Evolutionary conservation across 2,888 invertebrate species (phyloP).

Genomic region (Allolobophora icterica): DNA sequence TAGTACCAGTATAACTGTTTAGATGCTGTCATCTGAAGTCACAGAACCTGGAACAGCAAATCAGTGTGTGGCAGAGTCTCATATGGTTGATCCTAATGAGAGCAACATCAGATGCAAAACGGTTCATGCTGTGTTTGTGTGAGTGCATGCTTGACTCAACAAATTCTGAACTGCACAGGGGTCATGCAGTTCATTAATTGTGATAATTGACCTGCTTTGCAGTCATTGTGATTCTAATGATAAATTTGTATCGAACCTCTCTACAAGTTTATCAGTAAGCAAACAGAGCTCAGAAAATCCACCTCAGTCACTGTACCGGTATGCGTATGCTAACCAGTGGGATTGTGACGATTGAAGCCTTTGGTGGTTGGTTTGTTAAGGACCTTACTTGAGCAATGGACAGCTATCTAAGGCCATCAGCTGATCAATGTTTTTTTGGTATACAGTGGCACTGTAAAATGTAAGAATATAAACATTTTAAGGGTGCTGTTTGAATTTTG

Average conservation of each 20-base stretch:
- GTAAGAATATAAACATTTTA: no score
- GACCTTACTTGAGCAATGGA: not conserved
- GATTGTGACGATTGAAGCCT: not conserved
- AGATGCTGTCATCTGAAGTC: not conserved
- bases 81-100: not conserved
- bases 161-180: not conserved
- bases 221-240: not conserved
- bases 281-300: not conserved
- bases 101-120: not conserved
- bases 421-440: not conserved
- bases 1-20: not conserved
- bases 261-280: not conserved
- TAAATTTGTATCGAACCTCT: not conserved
- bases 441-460: not conserved
- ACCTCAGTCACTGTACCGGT: no score
- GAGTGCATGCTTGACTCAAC: not conserved
- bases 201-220: not conserved
- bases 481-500: not conserved
- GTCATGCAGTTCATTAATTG: not conserved
- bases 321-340: not conserved
- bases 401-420: not conserved
- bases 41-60: not conserved
- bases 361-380: not conserved
- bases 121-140: not conserved
- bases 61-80: not conserved